Evolutionary conservation across 2,113 vertebrate species (phyloP).

Genomic region (Silurus meridionalis): DNA sequence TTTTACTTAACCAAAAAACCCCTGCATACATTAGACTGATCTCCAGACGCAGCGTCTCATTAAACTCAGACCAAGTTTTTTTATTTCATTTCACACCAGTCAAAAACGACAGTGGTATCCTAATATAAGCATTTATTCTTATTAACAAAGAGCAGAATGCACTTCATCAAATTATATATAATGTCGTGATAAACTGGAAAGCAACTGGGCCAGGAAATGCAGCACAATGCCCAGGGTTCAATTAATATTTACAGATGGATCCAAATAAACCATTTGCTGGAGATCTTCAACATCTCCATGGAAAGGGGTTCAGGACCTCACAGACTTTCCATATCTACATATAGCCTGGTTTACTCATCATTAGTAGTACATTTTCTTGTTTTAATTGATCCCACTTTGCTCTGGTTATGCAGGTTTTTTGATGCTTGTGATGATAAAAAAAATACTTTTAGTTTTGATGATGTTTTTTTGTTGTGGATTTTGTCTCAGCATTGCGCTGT

Average conservation of each 20-base stretch:
- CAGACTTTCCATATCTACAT: background rate
- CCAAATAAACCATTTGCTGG: background rate
- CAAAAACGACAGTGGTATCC: background rate
- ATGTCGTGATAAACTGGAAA: background rate
- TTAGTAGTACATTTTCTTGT: background rate
- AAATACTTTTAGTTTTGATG: background rate
- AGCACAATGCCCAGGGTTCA: background rate
- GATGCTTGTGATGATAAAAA: background rate
- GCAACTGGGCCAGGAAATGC: too few relatives aligned
- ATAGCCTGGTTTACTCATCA: background rate
- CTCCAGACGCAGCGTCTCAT: slow-evolving; percentile 56
- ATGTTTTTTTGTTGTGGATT: background rate
- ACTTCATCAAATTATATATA: background rate
- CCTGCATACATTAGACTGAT: slow-evolving; percentile 70
- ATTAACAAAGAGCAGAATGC: background rate
- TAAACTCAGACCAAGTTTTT: slow-evolving; percentile 19
- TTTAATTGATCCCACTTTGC: background rate
- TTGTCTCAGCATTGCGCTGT: background rate
- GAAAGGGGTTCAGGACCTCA: background rate
- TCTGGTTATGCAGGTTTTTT: background rate
- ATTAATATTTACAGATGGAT: background rate
- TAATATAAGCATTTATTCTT: background rate
- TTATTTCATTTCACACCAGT: background rate
- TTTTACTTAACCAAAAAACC: slow-evolving; percentile 61
- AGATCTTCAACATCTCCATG: background rate